A percentile compares a stretch with the other conserved stretches of the same genome.
Conservation (phyloP, 2,113 vertebrate species). For the Castor canadensis region DNA sequence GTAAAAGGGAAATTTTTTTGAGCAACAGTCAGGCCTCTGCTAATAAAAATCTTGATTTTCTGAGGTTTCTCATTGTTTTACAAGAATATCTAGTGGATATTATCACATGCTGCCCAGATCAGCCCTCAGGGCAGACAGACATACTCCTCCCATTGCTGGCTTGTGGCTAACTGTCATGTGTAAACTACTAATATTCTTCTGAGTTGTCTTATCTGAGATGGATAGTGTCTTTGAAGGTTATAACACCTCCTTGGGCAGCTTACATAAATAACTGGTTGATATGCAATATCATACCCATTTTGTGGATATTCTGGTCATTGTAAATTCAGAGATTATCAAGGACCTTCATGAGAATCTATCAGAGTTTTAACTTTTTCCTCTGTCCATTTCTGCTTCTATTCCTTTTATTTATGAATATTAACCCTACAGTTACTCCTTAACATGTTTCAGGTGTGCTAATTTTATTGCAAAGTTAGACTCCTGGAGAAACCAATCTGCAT, state of each 20-base stretch:
- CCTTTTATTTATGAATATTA: background rate
- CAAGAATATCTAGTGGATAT: background rate
- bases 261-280: background rate
- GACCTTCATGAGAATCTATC: background rate
- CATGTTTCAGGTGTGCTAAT: background rate
- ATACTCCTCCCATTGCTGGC: background rate
- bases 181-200: background rate
- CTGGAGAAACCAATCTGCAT: background rate
- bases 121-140: background rate
- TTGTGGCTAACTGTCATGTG: background rate
- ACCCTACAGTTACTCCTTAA: background rate
- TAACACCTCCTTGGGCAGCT: no score
- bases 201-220: background rate
- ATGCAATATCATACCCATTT: background rate
- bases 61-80: background rate
- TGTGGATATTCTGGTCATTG: background rate
- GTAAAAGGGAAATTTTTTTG: background rate
- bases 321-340: background rate
- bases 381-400: background rate
- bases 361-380: background rate
- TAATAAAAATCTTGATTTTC: no score
- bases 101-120: background rate
- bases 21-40: no score
- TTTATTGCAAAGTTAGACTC: background rate
- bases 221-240: background rate